Base-by-base conservation (phyloP, 2,113 vertebrate species). In the Seriola aureovittata region DNA sequence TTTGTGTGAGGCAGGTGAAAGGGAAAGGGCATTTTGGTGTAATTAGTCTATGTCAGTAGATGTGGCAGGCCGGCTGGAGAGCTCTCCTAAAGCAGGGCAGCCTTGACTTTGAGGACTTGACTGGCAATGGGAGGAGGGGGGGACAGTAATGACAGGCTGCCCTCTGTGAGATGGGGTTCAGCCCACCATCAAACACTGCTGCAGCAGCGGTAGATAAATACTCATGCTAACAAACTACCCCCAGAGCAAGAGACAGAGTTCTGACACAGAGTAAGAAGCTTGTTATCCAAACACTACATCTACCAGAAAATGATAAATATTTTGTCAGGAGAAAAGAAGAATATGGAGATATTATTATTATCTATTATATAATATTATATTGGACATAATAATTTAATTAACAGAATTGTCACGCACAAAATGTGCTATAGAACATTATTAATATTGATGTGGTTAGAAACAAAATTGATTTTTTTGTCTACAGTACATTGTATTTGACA, bases 31-130 rank as follows among this genome's bases (percentile, higher is more conserved):
- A 81, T 62, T 58, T 50, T 55, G 78, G 13, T 78, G 82, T 90
- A 90, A 93, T 92, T 91, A 91, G 90, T 91, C 66, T 68, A 7
- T 38, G 78, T 78, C 32, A 5, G 57, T 9, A 62, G 42, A 54
- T 8, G n/a, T 75, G 78, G 38, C 74, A 50, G 54, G n/a, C 62
- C 44, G 48, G 34, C 62, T 63, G 50, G 29, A 86, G 84, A 16
- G 81, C 32, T 85, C 84, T 14, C 80, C 68, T 62, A 69, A 85
- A 83, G 54, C 65, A 69, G 81, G 80, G 60, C 86, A 73, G 75
- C 57, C 86, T 80, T 66, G 76, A 85, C 75, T 85, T 82, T 85
- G 81, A 87, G 60, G 46, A 63, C 80, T 40, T 84, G 60, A 82
- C 71, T 80, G 54, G 38, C 52, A 46, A 23, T 2, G 6, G 60